phyloP scores from a whole-genome alignment of 2,113 vertebrate genomes.

The Gopherus evgoodei region DNA sequence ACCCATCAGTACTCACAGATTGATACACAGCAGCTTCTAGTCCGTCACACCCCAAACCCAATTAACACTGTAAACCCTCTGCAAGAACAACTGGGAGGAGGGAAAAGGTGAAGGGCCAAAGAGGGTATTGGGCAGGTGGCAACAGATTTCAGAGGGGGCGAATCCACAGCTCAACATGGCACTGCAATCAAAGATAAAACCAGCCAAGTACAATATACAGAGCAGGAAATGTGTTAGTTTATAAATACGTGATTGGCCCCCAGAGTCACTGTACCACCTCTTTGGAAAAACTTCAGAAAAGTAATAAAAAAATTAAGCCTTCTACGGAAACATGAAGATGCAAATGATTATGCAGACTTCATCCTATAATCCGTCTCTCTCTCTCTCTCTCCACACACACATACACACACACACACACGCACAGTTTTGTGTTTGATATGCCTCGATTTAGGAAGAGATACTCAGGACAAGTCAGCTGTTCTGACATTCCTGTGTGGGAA shows the following conservation, averaged over 20 bases:
- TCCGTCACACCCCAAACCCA: neutral
- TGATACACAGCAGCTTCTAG: too few species aligned
- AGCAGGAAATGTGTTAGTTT: neutral
- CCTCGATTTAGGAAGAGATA: neutral
- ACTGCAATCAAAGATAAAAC: neutral
- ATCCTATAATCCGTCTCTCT: neutral
- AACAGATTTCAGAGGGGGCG: neutral
- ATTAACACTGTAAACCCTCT: neutral
- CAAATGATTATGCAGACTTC: neutral
- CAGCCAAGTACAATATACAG: neutral
- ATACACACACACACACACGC: neutral
- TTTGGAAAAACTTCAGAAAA: neutral
- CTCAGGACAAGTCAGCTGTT: neutral
- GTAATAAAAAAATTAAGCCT: neutral
- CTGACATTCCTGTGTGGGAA: neutral
- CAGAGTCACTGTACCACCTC: neutral
- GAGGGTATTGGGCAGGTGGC: neutral
- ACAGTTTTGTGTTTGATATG: neutral
- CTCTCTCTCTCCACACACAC: neutral
- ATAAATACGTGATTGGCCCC: neutral
- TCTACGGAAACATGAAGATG: neutral
- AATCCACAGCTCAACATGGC: neutral
- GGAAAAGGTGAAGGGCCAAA: neutral
- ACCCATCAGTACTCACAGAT: too few species aligned
- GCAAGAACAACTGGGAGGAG: neutral